Evolutionary conservation across 2,888 invertebrate genomes (phyloP), one percentile per base, ranked within the genome.

Genomic region (Diplolepis rosae): DNA sequence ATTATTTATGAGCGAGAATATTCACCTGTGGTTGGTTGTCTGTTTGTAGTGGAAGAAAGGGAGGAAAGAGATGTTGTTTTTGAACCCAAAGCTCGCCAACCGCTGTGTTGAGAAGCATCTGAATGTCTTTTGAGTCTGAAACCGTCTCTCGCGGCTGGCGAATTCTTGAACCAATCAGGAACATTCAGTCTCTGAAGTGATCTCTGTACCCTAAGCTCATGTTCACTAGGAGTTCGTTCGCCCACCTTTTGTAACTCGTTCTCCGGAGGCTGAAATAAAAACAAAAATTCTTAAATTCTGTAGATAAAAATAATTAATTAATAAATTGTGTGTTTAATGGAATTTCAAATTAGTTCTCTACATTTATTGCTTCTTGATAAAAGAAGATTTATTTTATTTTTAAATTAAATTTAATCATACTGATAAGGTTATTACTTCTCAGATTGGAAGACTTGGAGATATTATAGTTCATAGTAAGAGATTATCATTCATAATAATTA

Each of bases 171-270:
- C 98, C 98, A 98, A 89, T 98, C 97, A 74, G 98, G 98, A 77
- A 98, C 94, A 90, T 97, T 96, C 82, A 98, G 93, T 86, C 96
- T 95, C 90, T 97, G 97, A 85, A 98, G 90, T 67, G 98, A 98
- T 82, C 96, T 94, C 89, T 97, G 96, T 75, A 98, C 96, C 80
- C 98, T 93, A 79, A 98, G 91, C 90, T 98, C 97, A 90, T 97
- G 97, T 90, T 97, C 97, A 76, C 97, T 98, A 87, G 97, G 94
- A 86, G 94, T 94, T 74, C 95, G 92, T 87, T 94, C 94, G 75
- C 91, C 91, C 79, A 92, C 93, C 91, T 96, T 96, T 91, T 96
- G 95, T 87, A 96, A 92, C 90, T 96, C 96, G 93, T 97, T 97
- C 91, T 97, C 97, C 81, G 97, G 97, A 84, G 96, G 96, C 96